Evolutionary conservation across 2,113 vertebrate genomes (phyloP).

Genomic region (Scolopax mira): DNA sequence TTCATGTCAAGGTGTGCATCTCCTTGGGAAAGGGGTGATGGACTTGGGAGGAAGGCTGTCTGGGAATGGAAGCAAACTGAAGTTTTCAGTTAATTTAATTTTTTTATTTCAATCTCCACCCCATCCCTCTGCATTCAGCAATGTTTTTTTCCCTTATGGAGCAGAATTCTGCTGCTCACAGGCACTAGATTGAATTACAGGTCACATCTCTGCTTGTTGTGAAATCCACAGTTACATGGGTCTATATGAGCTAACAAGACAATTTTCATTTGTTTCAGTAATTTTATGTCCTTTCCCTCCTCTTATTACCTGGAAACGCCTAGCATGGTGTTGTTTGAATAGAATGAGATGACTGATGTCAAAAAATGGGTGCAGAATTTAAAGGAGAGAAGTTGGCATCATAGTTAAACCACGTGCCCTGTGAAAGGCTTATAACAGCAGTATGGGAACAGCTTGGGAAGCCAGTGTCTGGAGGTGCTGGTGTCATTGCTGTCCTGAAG

Average conservation of each 20-base stretch:
- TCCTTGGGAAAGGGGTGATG: not conserved
- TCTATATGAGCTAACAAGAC: not conserved
- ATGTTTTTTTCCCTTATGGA: not conserved
- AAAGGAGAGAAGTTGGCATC: not conserved
- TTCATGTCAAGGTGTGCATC: not conserved
- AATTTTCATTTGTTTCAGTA: not conserved
- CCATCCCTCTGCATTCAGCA: not conserved
- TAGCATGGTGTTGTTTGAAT: not conserved
- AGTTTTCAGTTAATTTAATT: not conserved
- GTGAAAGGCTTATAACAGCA: too few relatives aligned
- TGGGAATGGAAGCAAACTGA: not conserved
- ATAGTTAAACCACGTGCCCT: fast-evolving
- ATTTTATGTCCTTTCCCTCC: not conserved
- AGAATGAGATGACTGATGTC: too few relatives aligned
- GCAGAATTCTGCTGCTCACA: not conserved
- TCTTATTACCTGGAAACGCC: not conserved
- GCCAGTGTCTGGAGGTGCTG: not conserved
- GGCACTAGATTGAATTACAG: not conserved
- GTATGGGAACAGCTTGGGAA: not conserved
- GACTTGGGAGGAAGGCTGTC: not conserved
- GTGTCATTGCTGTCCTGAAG: not conserved
- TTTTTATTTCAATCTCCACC: not conserved
- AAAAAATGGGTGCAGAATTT: not conserved
- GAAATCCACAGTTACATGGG: not conserved
- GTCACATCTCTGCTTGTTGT: not conserved